Conservation (phyloP, 1,140 invertebrate genomes). For the Leptestheria dahalacensis region DNA sequence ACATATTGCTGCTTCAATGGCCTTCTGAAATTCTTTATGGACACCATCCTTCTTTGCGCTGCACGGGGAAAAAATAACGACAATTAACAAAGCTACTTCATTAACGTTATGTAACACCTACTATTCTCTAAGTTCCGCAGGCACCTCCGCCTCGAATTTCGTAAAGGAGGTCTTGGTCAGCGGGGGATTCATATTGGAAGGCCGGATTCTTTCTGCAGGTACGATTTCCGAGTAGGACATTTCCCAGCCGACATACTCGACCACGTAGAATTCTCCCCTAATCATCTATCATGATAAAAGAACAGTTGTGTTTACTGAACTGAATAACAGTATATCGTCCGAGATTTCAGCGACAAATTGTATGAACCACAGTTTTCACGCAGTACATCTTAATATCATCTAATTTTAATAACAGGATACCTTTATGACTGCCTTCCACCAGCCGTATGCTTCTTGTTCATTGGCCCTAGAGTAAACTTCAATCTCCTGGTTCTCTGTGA, state of each 20-base stretch:
- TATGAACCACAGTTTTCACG: no score
- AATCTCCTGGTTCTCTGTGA: conserved; percentile 73
- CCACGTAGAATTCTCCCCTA: conserved; percentile 79
- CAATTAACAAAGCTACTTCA: no score
- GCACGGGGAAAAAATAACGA: neutral
- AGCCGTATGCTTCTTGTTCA: conserved; percentile 77
- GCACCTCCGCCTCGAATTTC: conserved; percentile 86
- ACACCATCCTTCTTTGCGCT: conserved; percentile 79
- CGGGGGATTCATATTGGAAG: conserved; percentile 61
- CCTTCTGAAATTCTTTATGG: conserved; percentile 88
- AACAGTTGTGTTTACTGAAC: neutral
- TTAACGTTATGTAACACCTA: no score
- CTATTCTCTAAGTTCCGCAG: conserved; percentile 85
- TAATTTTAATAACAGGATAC: conserved; percentile 22
- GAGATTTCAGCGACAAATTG: no score
- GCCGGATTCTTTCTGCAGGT: conserved; percentile 54
- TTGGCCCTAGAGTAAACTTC: conserved; percentile 76
- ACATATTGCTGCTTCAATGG: conserved; percentile 70
- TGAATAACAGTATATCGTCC: neutral
- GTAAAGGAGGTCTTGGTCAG: conserved; percentile 77
- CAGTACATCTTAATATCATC: neutral
- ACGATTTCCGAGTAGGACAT: conserved; percentile 83
- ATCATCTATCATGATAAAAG: conserved; percentile 45
- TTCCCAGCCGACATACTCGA: conserved; percentile 79
- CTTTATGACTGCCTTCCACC: conserved; percentile 73